Percentiles rank a stretch among this genome's conserved stretches.
Evolutionary conservation across 1,140 invertebrate species (phyloP).

Genomic region (Chironomus striatipennis): DNA sequence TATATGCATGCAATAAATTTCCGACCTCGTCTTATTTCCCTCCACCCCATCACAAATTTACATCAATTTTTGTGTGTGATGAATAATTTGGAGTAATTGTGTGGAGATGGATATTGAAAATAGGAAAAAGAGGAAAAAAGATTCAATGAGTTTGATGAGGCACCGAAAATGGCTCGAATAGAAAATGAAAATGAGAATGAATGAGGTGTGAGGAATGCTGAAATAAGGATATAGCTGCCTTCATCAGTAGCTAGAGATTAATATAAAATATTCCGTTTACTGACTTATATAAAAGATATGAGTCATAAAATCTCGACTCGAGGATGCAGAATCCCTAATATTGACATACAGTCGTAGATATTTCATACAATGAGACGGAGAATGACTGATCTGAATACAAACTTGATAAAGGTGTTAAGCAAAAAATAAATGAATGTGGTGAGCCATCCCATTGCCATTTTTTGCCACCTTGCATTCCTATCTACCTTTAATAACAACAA

Average conservation of each 20-base stretch:
- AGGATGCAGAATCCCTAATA: neutral
- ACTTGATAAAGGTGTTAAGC: slow-evolving; percentile 21
- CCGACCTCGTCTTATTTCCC: neutral
- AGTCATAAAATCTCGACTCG: no score
- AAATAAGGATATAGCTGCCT: neutral
- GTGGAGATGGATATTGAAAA: neutral
- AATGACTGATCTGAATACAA: slow-evolving; percentile 21
- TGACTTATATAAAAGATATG: no score
- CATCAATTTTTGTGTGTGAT: slow-evolving; percentile 7
- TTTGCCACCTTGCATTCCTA: neutral
- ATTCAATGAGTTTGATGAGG: neutral
- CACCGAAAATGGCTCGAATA: neutral
- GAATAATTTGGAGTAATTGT: slow-evolving; percentile 13
- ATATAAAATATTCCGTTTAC: no score
- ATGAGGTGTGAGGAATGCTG: neutral
- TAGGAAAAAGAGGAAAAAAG: neutral
- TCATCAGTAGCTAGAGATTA: no score
- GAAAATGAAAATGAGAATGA: neutral
- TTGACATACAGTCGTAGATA: neutral
- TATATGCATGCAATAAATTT: no score
- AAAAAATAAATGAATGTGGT: slow-evolving; percentile 14
- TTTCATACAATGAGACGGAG: slow-evolving; percentile 8
- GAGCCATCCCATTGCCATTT: slow-evolving; percentile 10
- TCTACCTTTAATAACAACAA: no score
- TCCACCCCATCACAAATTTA: neutral